Base-by-base conservation (phyloP, 2,888 invertebrate genomes). In the Strigamia transsilvanica region DNA sequence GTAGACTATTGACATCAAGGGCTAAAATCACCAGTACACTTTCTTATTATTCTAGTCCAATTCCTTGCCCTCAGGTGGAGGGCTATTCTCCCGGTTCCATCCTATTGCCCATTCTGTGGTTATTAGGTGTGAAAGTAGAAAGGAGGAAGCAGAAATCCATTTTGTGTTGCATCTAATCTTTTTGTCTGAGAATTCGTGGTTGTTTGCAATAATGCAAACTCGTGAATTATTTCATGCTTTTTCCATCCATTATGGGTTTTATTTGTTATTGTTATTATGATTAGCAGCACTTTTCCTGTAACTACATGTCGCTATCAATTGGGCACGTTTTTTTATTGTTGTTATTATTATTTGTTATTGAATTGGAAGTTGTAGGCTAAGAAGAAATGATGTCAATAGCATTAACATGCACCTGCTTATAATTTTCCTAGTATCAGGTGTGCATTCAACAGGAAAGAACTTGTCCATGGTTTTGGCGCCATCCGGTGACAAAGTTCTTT, bases 121-220 rank as follows among this genome's bases (percentile, higher is more conserved):
- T 73, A 73, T 73, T 73, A 73, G 73, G 73, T 73, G 73, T 73
- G 73, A 73, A 73, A 73, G 73, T 73, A 73, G 73, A 73, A 73
- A 32, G n/a, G 73, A 32, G 73, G n/a, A 73, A 73, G 32, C 73
- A 73, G 32, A 27, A 73, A 32, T 73, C 73, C 73, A 73, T 73
- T 73, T 32, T 73, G 32, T 73, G 73, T 73, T 73, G 73, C 73
- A 73, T 73, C 73, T 73, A 73, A 73, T 73, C n/a, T 73, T 73
- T 73, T 3, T 5, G n/a, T n/a, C 6, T 1, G 27, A 32, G 32
- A 32, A 73, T 2, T 6, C 0, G 27, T 73, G 23, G 73, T 32
- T 73, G 27, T 6, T n/a, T 23, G 32, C 15, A 73, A 73, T 73
- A 73, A 73, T 73, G 73, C 73, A 73, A 21, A 56, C n/a, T 9